phyloP scores from a whole-genome alignment of 2,797 vertebrate genomes.

The Fistularia tabacaria region DNA sequence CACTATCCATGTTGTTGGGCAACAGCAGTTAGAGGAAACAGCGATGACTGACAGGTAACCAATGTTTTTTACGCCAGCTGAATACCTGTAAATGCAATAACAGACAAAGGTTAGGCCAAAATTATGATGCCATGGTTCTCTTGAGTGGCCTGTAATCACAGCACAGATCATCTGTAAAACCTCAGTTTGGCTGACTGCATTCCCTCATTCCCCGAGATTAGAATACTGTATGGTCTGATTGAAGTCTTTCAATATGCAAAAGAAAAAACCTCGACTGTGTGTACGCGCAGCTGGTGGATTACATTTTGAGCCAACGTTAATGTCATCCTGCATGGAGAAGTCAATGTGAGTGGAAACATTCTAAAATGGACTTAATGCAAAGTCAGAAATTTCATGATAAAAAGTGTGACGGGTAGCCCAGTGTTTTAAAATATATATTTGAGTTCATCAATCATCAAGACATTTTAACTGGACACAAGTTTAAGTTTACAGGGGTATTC shows the following conservation, averaged over 20 bases:
- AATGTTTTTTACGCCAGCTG: conserved; percentile 20
- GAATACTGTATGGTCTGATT: not conserved
- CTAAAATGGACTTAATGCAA: too few species aligned
- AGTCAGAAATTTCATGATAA: too few species aligned
- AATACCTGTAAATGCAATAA: conserved; percentile 60
- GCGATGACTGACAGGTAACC: not conserved
- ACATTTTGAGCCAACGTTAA: too few species aligned
- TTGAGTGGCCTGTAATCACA: not conserved
- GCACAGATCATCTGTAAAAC: not conserved
- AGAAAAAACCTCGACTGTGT: not conserved
- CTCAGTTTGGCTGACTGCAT: conserved; percentile 1
- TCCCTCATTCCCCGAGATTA: not conserved
- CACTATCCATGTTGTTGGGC: conserved; percentile 73
- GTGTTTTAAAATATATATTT: too few species aligned
- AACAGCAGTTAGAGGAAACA: conserved; percentile 3
- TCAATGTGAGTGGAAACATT: too few species aligned
- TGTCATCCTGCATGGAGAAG: too few species aligned
- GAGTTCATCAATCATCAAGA: too few species aligned
- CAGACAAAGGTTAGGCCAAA: conserved; percentile 31
- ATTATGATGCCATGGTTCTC: not conserved
- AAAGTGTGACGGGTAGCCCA: too few species aligned
- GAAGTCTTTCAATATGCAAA: not conserved
- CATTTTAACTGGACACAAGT: too few species aligned
- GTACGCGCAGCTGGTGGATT: not conserved
- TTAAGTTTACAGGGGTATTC: too few species aligned